Base-by-base conservation (phyloP, 2,888 invertebrate species). In the Coenonympha glycerion region DNA sequence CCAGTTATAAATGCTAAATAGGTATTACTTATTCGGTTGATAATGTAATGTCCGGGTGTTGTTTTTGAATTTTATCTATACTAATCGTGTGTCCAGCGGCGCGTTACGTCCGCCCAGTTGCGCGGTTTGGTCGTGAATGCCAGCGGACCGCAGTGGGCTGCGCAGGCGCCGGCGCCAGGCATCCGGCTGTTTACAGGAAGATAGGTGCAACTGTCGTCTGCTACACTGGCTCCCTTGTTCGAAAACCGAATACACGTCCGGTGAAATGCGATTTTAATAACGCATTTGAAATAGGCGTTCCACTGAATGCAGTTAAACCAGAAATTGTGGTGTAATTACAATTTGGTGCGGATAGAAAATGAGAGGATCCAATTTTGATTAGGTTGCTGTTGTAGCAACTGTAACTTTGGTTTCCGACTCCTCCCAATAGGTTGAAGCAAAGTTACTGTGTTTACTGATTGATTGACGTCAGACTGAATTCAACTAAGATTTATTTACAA, bases 171-270 rank as follows among this genome's bases (percentile, higher is more conserved):
- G 74, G 82, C 81, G 80, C 71, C 73, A 71, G 69, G 69, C 81
- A 82, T 85, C 84, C 84, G 79, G 67, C 63, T 62, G 54, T 61
- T 22, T 65, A 66, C 67, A 76, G 84, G 83, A 83, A 80, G 68
- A 58, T 57, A 58, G 81, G 82, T 83, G 83, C 81, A 81, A 73
- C 59, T 61, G 74, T 73, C 79, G 77, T 78, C 66, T 70, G 72
- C 71, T 66, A 66, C 76, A 77, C 68, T 71, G 68, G 71, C 68
- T 66, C 63, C 66, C 70, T 69, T 73, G 70, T 71, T 61, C 49
- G 55, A n/a, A n/a, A n/a, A n/a, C n/a, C n/a, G n/a, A 50, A 41
- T 49, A 55, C 48, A 51, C 37, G 45, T 53, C 52, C 47, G 47
- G 24, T 50, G 42, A 52, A 39, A 47, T 47, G 44, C 28, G 9